phyloP scores from a whole-genome alignment of 2,113 vertebrate genomes.

The Thinocorus orbignyianus region DNA sequence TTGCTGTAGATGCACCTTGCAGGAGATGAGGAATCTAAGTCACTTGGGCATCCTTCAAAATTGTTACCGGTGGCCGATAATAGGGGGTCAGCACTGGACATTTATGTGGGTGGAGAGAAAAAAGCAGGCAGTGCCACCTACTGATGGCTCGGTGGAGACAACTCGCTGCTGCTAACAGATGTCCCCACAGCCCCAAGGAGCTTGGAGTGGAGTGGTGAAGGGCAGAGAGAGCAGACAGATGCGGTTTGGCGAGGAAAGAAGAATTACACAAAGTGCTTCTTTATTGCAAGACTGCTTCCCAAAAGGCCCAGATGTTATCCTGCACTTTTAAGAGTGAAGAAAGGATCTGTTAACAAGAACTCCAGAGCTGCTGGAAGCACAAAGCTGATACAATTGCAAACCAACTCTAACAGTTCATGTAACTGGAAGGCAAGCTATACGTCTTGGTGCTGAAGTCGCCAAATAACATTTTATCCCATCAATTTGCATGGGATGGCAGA shows the following conservation, averaged over 20 bases:
- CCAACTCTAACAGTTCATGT: not conserved
- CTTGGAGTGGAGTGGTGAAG: constrained; percentile 44
- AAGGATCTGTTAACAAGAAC: constrained; percentile 74
- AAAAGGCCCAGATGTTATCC: constrained; percentile 74
- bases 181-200: constrained; percentile 43
- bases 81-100: not conserved
- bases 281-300: constrained; percentile 68
- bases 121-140: constrained; percentile 66
- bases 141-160: constrained; percentile 39
- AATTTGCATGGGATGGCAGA: not conserved
- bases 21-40: not conserved
- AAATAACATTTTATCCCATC: not conserved
- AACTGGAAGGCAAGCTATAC: not conserved
- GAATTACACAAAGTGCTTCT: constrained; percentile 68
- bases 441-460: not conserved
- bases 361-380: constrained; percentile 45
- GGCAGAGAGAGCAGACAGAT: constrained; percentile 67
- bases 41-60: not conserved
- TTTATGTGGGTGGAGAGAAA: not conserved
- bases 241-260: constrained; percentile 69
- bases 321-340: constrained; percentile 69
- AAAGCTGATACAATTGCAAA: constrained; percentile 59
- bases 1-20: not conserved
- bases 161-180: not conserved
- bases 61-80: not conserved